Evolutionary conservation across 2,797 vertebrate species (phyloP).

Genomic region (Sebastes vulpes): DNA sequence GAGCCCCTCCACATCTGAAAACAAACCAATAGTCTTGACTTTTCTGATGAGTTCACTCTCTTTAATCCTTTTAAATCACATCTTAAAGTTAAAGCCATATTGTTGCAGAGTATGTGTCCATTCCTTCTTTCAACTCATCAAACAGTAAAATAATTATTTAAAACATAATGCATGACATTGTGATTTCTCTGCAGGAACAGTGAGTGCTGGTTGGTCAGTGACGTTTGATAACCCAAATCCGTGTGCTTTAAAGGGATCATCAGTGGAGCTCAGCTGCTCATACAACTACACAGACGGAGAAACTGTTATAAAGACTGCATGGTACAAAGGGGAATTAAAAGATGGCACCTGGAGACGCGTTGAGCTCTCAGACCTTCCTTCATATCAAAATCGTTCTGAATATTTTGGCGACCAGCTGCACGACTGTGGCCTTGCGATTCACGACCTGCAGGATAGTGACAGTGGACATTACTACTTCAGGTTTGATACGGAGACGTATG

Average conservation of each 20-base stretch:
- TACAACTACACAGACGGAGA: constrained; percentile 17
- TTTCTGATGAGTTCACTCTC: neutral
- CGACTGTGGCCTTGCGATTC: constrained; percentile 44
- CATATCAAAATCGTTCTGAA: constrained; percentile 13
- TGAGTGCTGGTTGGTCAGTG: neutral
- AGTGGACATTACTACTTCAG: constrained; percentile 54
- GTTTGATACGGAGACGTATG: neutral
- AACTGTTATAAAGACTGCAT: neutral
- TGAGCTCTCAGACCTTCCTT: constrained; percentile 15
- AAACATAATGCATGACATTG: neutral
- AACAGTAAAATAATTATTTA: neutral
- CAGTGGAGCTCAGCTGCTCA: constrained; percentile 44
- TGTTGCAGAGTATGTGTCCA: neutral
- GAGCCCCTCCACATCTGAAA: neutral
- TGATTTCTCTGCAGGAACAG: constrained; percentile 25
- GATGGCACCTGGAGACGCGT: neutral
- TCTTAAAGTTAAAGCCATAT: neutral
- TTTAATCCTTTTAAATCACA: neutral
- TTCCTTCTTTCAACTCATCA: neutral
- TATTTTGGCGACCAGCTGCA: constrained; percentile 39
- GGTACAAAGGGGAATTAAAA: constrained; percentile 9
- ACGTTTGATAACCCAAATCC: constrained; percentile 37
- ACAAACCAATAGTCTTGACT: neutral
- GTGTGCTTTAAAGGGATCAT: constrained; percentile 43
- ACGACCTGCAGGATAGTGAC: constrained; percentile 41